Evolutionary conservation across 2,797 vertebrate species (phyloP).

Genomic region (Chaunax sp.): DNA sequence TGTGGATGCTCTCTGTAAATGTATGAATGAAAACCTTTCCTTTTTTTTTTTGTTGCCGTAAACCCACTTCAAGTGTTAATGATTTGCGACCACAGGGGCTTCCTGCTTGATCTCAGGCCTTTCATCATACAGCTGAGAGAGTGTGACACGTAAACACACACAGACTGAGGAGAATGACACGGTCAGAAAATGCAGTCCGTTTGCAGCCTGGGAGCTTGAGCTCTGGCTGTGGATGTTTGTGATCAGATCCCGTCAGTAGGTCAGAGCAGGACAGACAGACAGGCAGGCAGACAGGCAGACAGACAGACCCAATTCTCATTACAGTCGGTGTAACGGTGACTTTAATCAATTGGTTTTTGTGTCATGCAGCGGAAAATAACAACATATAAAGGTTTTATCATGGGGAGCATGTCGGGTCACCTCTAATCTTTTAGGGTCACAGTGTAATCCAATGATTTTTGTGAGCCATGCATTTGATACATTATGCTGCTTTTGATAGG

Average conservation of each 20-base stretch:
- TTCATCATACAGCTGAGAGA: constrained; percentile 39
- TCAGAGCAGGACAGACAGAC: constrained; percentile 21
- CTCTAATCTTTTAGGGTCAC: constrained; percentile 73
- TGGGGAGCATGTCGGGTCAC: constrained; percentile 66
- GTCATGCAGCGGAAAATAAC: constrained; percentile 40
- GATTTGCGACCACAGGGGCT: constrained; percentile 43
- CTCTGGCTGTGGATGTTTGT: constrained; percentile 30
- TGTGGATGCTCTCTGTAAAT: constrained; percentile 39
- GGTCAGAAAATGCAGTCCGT: constrained; percentile 19
- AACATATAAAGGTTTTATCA: constrained; percentile 64
- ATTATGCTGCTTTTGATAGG: constrained; percentile 60
- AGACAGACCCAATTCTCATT: constrained; percentile 27
- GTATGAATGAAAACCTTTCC: neutral
- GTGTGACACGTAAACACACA: constrained; percentile 5
- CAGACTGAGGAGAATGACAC: constrained; percentile 20
- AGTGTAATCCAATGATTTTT: constrained; percentile 76
- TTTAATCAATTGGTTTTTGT: constrained; percentile 43
- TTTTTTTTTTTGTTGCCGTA: constrained; percentile 37
- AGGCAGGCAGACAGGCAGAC: constrained; percentile 24
- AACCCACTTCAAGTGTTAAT: constrained; percentile 56
- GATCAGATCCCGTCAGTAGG: constrained; percentile 32
- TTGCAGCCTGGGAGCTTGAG: constrained; percentile 24
- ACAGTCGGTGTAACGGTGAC: constrained; percentile 18
- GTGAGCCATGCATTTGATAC: constrained; percentile 69
- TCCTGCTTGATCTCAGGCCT: constrained; percentile 40